Percentiles rank a stretch among this genome's conserved stretches.
phyloP scores from a whole-genome alignment of 1,140 invertebrate species.

The Cataglyphis hispanica region DNA sequence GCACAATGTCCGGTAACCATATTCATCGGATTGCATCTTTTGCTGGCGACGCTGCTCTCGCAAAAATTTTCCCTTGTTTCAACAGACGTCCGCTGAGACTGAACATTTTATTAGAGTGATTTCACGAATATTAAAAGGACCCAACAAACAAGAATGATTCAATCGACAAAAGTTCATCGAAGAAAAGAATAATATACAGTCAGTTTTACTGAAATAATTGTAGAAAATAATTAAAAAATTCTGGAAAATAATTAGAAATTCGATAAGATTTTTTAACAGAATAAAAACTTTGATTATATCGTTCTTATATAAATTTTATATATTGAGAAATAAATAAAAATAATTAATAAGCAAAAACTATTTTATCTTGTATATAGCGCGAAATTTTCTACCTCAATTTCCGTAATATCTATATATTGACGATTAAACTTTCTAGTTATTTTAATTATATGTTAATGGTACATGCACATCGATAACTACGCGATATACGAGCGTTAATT shows the following conservation, averaged over 20 bases:
- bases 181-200: neutral
- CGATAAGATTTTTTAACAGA: too few species aligned
- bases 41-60: conserved; percentile 23
- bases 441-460: neutral
- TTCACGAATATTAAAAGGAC: too few species aligned
- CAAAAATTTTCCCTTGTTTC: conserved; percentile 46
- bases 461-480: neutral
- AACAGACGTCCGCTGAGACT: neutral
- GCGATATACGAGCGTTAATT: conserved; percentile 57
- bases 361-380: neutral
- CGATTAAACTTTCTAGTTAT: neutral
- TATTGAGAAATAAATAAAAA: neutral
- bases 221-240: too few species aligned
- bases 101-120: conserved; percentile 14
- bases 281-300: too few species aligned
- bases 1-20: conserved; percentile 61
- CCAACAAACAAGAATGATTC: neutral
- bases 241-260: too few species aligned
- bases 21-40: conserved; percentile 52
- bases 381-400: conserved; percentile 1
- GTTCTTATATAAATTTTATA: neutral
- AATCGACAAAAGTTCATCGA: neutral
- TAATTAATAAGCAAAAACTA: too few species aligned
- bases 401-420: neutral
- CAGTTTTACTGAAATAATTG: neutral